A percentile compares a stretch with the other conserved stretches of the same genome.
These are phyloP conservation scores for Bimastos eiseni DNA, from an alignment of 2,888 invertebrate species.

Conservation along the genomic window DNA sequence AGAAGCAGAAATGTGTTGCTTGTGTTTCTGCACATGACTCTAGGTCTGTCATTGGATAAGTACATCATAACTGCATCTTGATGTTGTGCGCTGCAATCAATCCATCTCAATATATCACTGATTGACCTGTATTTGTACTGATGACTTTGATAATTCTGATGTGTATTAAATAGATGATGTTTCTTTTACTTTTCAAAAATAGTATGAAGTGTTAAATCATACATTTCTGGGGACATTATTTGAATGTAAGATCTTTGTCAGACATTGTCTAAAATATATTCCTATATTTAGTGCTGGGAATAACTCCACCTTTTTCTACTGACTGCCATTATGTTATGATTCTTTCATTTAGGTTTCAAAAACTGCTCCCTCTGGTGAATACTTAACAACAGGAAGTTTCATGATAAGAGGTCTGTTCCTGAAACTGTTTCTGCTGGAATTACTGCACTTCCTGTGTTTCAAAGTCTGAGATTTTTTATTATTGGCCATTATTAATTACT, in stretches of 20 bases:
- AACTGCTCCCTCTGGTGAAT: slow-evolving; percentile 96
- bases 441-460: neutral
- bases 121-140: neutral
- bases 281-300: neutral
- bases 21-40: neutral
- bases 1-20: too few relatives aligned
- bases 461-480: neutral
- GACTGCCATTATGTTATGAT: neutral
- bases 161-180: neutral
- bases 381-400: slow-evolving; percentile 78
- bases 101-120: too few relatives aligned
- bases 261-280: neutral
- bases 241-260: neutral
- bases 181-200: neutral
- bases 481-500: neutral
- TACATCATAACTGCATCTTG: neutral
- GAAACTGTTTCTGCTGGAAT: neutral
- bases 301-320: neutral
- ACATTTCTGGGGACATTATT: neutral
- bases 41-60: neutral
- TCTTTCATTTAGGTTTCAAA: slow-evolving; percentile 75
- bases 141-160: neutral
- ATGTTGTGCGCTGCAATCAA: neutral
- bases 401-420: slow-evolving; percentile 64
- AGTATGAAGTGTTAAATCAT: neutral